phyloP scores from a whole-genome alignment of 2,888 invertebrate species.

The Synergus itoensis region DNA sequence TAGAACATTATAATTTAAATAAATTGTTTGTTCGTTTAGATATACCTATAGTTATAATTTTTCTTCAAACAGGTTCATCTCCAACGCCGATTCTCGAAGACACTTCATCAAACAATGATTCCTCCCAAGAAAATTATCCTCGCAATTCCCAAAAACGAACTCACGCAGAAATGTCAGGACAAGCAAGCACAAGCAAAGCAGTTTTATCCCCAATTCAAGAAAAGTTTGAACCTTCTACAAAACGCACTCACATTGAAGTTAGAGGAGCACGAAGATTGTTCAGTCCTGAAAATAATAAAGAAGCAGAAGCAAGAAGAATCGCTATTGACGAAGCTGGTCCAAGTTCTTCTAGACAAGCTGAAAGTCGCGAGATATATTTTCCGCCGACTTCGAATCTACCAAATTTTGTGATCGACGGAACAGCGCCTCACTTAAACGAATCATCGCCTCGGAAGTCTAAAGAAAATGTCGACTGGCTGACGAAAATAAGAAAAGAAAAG shows the following conservation, averaged over 20 bases:
- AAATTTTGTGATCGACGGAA: conserved; percentile 87
- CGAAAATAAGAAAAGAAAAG: conserved; percentile 82
- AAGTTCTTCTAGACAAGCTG: conserved; percentile 55
- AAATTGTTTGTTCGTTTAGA: neutral
- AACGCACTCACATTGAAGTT: conserved; percentile 77
- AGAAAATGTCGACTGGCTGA: conserved; percentile 87
- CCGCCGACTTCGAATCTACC: conserved; percentile 87
- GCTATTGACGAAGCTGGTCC: conserved; percentile 68
- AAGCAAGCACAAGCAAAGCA: conserved; percentile 64
- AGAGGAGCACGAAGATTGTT: conserved; percentile 79
- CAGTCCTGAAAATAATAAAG: conserved; percentile 69
- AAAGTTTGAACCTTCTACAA: conserved; percentile 68
- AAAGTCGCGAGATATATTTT: conserved; percentile 58
- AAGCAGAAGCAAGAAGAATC: conserved; percentile 48
- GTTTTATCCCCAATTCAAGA: conserved; percentile 74
- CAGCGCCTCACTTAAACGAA: conserved; percentile 86
- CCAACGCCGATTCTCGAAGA: neutral
- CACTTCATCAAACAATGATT: neutral
- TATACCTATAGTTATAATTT: neutral
- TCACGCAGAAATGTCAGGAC: conserved; percentile 50
- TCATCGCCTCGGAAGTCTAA: conserved; percentile 85
- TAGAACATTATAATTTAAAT: too few relatives aligned
- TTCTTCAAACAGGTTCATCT: conserved; percentile 32
- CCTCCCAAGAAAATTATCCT: conserved; percentile 27
- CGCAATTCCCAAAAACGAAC: conserved; percentile 42